Evolutionary conservation across 2,113 vertebrate species (phyloP).

Genomic region (Pterocles orientalis): DNA sequence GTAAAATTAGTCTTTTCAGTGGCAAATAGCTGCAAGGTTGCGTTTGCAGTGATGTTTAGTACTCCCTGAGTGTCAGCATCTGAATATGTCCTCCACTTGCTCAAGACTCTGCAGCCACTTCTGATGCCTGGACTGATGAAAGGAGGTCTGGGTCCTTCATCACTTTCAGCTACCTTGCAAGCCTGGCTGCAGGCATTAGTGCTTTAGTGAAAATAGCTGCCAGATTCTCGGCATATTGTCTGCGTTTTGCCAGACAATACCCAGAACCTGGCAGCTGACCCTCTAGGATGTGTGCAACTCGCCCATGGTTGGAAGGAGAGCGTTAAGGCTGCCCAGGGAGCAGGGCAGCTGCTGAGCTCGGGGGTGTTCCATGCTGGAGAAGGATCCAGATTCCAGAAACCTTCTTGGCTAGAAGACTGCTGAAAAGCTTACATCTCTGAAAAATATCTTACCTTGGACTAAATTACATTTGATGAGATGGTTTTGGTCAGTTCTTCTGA

Average conservation of each 20-base stretch:
- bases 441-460: background rate
- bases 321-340: background rate
- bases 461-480: background rate
- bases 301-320: background rate
- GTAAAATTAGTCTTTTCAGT: background rate
- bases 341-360: background rate
- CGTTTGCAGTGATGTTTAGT: background rate
- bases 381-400: background rate
- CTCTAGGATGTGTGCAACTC: background rate
- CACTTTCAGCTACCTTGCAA: background rate
- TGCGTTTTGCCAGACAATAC: background rate
- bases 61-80: background rate
- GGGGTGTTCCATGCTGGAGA: background rate
- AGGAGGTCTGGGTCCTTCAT: background rate
- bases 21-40: background rate
- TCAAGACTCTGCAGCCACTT: background rate
- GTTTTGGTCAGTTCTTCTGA: background rate
- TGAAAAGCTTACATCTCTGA: background rate
- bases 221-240: background rate
- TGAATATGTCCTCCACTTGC: background rate
- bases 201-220: background rate
- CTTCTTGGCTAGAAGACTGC: background rate
- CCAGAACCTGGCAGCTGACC: background rate
- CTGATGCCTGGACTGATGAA: background rate
- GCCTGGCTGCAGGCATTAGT: background rate